Conservation (phyloP, 1,140 invertebrate species). For the Drosophila novamexicana region DNA sequence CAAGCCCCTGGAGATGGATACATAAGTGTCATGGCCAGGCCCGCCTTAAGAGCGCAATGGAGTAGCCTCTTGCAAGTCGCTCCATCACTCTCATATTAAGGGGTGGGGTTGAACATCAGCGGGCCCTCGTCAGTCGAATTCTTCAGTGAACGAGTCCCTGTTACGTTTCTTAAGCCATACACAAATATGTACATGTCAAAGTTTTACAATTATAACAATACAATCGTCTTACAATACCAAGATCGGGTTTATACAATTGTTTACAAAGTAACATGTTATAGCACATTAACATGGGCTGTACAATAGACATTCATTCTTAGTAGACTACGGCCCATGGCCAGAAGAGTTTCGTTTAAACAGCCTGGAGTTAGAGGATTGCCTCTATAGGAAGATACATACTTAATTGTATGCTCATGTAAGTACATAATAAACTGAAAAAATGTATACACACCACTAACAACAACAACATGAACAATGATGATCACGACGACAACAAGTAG, state of each 20-base stretch:
- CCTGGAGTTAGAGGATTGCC: background rate
- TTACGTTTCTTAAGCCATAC: conserved; percentile 19
- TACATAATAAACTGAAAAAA: conserved; percentile 38
- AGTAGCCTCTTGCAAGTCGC: conserved; percentile 21
- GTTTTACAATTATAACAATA: conserved; percentile 45
- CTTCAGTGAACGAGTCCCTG: conserved; percentile 9
- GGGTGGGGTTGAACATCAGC: conserved; percentile 11
- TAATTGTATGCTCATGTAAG: conserved; percentile 22
- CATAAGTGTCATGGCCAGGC: conserved; percentile 15
- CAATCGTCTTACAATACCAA: conserved; percentile 42
- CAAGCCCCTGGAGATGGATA: conserved; percentile 25
- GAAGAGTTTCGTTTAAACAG: background rate
- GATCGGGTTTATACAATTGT: conserved; percentile 22
- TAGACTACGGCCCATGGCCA: conserved; percentile 9
- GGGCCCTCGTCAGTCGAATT: conserved; percentile 6
- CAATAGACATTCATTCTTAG: background rate
- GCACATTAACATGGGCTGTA: conserved; percentile 17
- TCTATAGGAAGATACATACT: conserved; percentile 14
- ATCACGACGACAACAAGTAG: conserved; percentile 12
- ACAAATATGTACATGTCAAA: conserved; percentile 39
- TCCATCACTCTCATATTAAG: conserved; percentile 13
- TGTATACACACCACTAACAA: conserved; percentile 29
- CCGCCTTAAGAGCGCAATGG: conserved; percentile 1
- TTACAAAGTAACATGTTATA: conserved; percentile 9
- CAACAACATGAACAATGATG: conserved; percentile 44